These are phyloP conservation scores for Rutilus rutilus DNA, from an alignment of 2,113 vertebrate genomes.

Conservation along the genomic window DNA sequence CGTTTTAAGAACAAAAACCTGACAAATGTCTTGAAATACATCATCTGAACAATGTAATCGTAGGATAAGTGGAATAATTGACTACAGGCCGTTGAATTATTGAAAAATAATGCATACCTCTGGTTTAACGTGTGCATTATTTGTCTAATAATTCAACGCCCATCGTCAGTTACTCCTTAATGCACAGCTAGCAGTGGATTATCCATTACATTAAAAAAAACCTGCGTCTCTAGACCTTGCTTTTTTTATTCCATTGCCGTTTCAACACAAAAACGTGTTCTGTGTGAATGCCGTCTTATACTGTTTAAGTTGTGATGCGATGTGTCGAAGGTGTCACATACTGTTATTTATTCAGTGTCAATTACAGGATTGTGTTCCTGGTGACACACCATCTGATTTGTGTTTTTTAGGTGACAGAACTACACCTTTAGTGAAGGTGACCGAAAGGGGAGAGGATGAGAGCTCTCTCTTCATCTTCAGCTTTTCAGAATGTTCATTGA, in stretches of 20 bases:
- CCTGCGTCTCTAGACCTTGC: background rate
- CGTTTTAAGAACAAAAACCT: no score
- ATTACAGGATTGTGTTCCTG: background rate
- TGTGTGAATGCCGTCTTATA: background rate
- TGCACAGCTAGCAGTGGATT: no score
- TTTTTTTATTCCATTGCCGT: background rate
- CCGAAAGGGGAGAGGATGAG: constrained; percentile 19
- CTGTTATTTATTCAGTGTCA: constrained; percentile 1
- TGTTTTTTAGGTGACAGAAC: constrained; percentile 61
- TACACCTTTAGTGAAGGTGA: background rate
- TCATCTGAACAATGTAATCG: no score
- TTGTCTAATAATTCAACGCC: no score
- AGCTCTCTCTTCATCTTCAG: constrained; percentile 65
- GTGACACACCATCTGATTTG: background rate
- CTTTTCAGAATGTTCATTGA: constrained; percentile 56
- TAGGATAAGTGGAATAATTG: no score
- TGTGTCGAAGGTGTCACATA: background rate
- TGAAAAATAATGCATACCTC: no score
- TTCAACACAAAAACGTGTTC: background rate
- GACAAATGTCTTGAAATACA: no score
- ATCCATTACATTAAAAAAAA: background rate
- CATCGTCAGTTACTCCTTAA: no score
- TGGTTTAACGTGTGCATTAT: no score
- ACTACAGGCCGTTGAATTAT: no score
- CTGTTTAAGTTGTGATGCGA: background rate